Conservation (phyloP, 2,797 vertebrate genomes). For the Onychomys arenicola region DNA sequence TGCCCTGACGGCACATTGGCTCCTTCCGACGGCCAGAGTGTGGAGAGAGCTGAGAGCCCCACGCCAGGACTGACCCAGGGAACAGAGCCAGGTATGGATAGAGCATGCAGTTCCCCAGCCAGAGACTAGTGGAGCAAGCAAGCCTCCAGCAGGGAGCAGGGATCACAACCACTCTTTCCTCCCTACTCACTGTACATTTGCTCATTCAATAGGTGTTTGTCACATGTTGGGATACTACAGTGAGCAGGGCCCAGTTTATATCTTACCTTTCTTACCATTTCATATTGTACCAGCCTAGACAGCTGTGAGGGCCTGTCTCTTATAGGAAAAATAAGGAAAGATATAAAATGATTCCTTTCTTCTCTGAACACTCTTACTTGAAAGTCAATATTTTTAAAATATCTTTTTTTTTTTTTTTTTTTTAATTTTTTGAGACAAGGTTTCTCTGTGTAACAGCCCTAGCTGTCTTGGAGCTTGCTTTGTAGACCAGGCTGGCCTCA, state of each 20-base stretch:
- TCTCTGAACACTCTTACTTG: background rate
- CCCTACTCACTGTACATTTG: background rate
- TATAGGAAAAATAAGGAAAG: background rate
- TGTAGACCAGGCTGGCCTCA: background rate
- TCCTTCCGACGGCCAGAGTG: constrained; percentile 88
- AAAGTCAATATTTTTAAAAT: background rate
- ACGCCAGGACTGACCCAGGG: constrained; percentile 95
- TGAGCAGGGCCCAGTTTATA: background rate
- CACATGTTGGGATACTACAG: background rate
- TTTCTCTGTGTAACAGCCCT: background rate
- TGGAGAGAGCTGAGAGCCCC: constrained; percentile 94
- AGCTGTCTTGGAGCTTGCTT: background rate
- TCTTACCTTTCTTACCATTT: background rate
- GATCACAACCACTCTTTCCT: background rate
- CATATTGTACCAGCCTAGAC: background rate
- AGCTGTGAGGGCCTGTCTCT: background rate
- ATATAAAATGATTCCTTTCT: background rate
- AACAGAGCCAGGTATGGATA: constrained; percentile 94
- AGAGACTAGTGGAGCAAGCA: background rate
- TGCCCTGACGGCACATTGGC: constrained; percentile 88
- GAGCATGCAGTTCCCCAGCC: background rate
- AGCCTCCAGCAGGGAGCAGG: background rate
- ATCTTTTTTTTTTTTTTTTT: too few relatives aligned
- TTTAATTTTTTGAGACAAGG: background rate
- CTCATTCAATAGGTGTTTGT: background rate